Conservation (phyloP, 2,113 vertebrate species). For the Clarias gariepinus region DNA sequence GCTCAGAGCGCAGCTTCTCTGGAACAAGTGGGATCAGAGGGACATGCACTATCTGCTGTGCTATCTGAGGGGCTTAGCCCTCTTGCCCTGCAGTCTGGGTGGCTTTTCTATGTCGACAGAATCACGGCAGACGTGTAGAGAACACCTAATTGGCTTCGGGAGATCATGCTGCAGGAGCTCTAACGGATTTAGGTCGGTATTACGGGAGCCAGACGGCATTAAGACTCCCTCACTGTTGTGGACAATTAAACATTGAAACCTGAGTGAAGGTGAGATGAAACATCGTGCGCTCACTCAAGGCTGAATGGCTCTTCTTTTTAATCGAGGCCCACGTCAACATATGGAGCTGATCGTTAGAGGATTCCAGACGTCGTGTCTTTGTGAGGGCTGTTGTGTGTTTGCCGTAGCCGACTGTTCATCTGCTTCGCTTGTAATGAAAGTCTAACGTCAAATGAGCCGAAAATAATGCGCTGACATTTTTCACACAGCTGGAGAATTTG, state of each 20-base stretch:
- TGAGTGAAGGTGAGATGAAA: slow-evolving; percentile 9
- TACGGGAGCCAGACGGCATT: slow-evolving; percentile 10
- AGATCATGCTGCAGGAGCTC: slow-evolving; percentile 54
- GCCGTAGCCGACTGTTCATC: neutral
- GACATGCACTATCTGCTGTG: slow-evolving; percentile 31
- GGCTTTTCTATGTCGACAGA: slow-evolving; percentile 24
- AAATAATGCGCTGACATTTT: slow-evolving; percentile 55
- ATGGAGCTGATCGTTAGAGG: neutral
- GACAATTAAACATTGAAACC: neutral
- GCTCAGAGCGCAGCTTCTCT: neutral
- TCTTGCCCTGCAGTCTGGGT: slow-evolving; percentile 21
- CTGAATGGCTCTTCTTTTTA: slow-evolving; percentile 16
- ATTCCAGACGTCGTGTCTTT: neutral
- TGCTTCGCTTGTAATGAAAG: slow-evolving; percentile 39
- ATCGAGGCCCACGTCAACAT: slow-evolving; percentile 5
- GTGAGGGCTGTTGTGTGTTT: slow-evolving; percentile 3
- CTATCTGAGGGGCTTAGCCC: slow-evolving; percentile 31
- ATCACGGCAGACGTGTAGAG: slow-evolving; percentile 12
- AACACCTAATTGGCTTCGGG: slow-evolving; percentile 41
- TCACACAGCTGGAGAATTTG: slow-evolving; percentile 56
- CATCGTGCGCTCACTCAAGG: slow-evolving; percentile 11
- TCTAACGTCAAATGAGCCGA: slow-evolving; percentile 50
- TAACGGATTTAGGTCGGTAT: slow-evolving; percentile 43
- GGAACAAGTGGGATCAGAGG: slow-evolving; percentile 43
- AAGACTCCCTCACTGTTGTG: neutral